Conservation (phyloP, 2,888 invertebrate species). For the Macrosoma leucophasiata region DNA sequence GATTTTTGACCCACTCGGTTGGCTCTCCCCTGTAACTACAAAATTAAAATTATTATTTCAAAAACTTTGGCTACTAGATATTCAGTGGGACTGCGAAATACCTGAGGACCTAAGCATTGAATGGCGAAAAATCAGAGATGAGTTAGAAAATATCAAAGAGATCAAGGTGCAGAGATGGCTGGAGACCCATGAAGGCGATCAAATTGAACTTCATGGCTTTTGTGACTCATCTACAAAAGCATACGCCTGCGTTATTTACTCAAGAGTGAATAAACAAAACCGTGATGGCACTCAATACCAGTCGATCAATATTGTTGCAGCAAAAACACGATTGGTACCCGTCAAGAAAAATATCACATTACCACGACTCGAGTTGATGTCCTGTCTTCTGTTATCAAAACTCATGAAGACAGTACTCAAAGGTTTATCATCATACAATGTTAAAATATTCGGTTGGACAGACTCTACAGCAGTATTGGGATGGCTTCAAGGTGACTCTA, state of each 20-base stretch:
- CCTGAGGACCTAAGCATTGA: slow-evolving; percentile 2
- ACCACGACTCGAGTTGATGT: too few relatives aligned
- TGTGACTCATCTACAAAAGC: too few relatives aligned
- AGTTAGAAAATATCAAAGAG: slow-evolving; percentile 3
- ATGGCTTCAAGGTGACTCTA: slow-evolving; percentile 18
- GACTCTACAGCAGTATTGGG: slow-evolving; percentile 17
- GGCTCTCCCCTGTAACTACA: slow-evolving; percentile 4
- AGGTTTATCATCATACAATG: background rate
- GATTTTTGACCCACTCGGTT: slow-evolving; percentile 3
- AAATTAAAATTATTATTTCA: slow-evolving; percentile 7
- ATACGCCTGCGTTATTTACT: too few relatives aligned
- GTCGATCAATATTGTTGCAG: background rate
- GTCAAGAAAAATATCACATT: too few relatives aligned
- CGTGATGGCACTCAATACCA: too few relatives aligned
- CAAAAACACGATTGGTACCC: too few relatives aligned
- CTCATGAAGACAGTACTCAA: too few relatives aligned
- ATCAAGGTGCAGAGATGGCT: slow-evolving; percentile 7
- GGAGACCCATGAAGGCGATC: too few relatives aligned
- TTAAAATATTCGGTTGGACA: slow-evolving; percentile 11
- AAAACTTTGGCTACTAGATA: slow-evolving; percentile 4
- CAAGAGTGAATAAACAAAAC: too few relatives aligned
- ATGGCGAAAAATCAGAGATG: slow-evolving; percentile 2
- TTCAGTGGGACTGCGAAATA: slow-evolving; percentile 7
- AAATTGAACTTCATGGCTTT: too few relatives aligned
- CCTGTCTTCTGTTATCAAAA: too few relatives aligned